Evolutionary conservation across 37 sponge, comb jelly and placozoan species (phyloP).

Genomic region (Axinella damicornis): DNA sequence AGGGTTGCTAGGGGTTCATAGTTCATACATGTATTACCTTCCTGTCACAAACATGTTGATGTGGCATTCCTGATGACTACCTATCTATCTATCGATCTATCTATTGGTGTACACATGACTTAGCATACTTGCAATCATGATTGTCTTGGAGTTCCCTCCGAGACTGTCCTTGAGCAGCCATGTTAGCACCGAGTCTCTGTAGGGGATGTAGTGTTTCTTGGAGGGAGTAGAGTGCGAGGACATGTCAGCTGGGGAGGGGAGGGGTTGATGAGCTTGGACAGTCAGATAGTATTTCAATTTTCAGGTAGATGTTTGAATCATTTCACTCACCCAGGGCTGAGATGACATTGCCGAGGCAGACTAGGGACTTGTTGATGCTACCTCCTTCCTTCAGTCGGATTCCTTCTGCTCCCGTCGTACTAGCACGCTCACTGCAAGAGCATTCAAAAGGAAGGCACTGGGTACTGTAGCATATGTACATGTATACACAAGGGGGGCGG

Average conservation of each 20-base stretch:
- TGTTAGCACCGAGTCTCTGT: constrained; percentile 91
- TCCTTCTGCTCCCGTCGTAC: constrained; percentile 88
- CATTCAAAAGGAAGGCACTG: too few species aligned
- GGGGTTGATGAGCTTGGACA: too few species aligned
- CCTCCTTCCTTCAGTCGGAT: constrained; percentile 87
- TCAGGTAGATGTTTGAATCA: too few species aligned
- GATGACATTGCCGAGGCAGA: constrained; percentile 89
- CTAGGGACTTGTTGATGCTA: constrained; percentile 88
- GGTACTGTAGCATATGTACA: constrained; percentile 1
- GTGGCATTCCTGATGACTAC: too few species aligned
- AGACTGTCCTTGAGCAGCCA: constrained; percentile 93
- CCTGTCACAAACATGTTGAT: too few species aligned
- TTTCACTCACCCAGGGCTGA: constrained; percentile 79
- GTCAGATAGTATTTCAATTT: too few species aligned
- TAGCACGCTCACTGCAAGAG: constrained; percentile 81
- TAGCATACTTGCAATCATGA: constrained; percentile 88
- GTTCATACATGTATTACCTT: too few species aligned
- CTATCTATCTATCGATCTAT: too few species aligned
- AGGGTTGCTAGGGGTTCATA: too few species aligned
- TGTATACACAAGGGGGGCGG: not conserved
- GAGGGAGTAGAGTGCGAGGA: constrained; percentile 15
- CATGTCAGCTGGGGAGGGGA: constrained; percentile 60
- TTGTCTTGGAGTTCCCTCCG: constrained; percentile 93
- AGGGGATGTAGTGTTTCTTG: constrained; percentile 76
- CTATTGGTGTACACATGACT: not conserved